Evolutionary conservation across 2,113 vertebrate species (phyloP), one percentile per base, ranked within the genome.

Genomic region (Gymnobelideus leadbeateri): DNA sequence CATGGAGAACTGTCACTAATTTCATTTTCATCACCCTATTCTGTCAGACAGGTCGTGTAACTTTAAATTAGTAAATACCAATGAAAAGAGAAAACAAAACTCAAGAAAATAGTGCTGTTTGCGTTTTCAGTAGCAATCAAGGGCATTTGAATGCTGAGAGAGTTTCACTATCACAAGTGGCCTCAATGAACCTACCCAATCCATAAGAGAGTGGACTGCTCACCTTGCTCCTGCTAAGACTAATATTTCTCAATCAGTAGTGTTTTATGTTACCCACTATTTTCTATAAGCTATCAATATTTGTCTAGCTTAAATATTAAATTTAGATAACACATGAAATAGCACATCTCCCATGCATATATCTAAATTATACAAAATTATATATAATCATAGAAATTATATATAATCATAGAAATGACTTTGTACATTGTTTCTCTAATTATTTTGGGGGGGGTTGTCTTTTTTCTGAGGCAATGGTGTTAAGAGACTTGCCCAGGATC

Each of bases 31-130:
- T 93, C 94, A 9, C 28, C 55, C 19, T 49, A 84, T 90, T 24
- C 46, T 95, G 84, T 92, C 91, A 94, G 31, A 26, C 94, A 97
- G 91, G 16, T 51, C 1, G 0, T 90, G 0, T 51, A 6, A 53
- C 92, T 97, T 96, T 89, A 92, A 90, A 68, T 90, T 43, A 92
- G 91, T 91, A 49, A 92, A 84, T 92, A 92, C 24, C 92, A 25
- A 94, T 51, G 1, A 2, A 9, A 24, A 95, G 57, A 23, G 51
- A 93, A 43, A 89, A 53, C 43, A 92, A 96, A 95, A 47, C 2
- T 97, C 77, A 47, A 94, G 24, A 94, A 93, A 92, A 94, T 49
- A 53, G 0, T 61, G 49, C 3, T 50, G 23, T 92, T 91, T 95
- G 84, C 95, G 91, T 77, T 91, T 46, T 51, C 68, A 84, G 31